These are phyloP conservation scores for Manacus vitellinus DNA, from an alignment of 2,113 vertebrate genomes.

Conservation along the genomic window DNA sequence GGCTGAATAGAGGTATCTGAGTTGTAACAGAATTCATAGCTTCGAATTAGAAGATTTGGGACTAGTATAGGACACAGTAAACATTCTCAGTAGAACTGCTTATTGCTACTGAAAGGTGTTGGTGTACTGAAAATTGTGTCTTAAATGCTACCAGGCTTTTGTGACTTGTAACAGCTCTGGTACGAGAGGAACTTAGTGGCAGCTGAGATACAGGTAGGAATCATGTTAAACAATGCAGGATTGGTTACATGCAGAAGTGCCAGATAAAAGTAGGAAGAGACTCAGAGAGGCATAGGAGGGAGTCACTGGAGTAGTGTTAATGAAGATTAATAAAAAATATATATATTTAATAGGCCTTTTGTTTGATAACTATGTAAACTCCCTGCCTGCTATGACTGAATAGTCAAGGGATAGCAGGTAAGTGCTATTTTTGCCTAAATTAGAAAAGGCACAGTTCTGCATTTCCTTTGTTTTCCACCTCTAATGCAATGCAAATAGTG, in stretches of 20 bases:
- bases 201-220: not conserved
- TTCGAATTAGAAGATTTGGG: not conserved
- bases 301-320: not conserved
- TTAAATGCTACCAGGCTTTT: not conserved
- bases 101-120: not conserved
- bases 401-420: not conserved
- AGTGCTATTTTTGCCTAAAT: not conserved
- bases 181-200: not conserved
- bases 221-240: not conserved
- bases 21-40: not conserved
- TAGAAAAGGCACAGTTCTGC: not conserved
- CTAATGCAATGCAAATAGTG: not conserved
- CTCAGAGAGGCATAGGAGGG: not conserved
- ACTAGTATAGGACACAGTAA: not conserved
- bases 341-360: not conserved
- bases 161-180: not conserved
- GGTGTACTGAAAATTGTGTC: not conserved
- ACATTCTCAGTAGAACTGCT: not conserved
- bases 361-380: not conserved
- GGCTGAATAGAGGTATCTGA: not conserved
- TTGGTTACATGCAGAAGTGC: not conserved
- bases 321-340: not conserved
- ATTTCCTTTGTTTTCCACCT: not conserved
- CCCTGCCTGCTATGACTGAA: not conserved
- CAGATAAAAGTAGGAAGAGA: not conserved